Evolutionary conservation across 2,888 invertebrate species (phyloP).

Genomic region (Muschampia plurimacula): DNA sequence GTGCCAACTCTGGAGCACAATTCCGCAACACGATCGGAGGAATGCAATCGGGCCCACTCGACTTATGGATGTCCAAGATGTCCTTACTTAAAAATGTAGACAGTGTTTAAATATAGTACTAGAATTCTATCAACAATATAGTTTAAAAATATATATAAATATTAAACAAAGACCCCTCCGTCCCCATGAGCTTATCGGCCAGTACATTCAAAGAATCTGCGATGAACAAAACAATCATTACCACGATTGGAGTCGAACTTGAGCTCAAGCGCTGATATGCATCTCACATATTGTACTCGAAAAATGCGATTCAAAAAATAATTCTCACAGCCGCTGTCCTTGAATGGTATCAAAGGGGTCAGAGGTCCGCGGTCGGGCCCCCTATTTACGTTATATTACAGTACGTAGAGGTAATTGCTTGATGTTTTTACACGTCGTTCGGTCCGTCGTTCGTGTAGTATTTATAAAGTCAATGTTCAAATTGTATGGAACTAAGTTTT

Average conservation of each 20-base stretch:
- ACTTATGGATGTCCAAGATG: no score
- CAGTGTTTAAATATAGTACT: no score
- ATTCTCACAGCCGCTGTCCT: slow-evolving; percentile 26
- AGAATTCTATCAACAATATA: no score
- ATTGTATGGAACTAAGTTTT: no score
- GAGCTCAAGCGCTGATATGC: slow-evolving; percentile 12
- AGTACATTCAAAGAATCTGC: slow-evolving; percentile 14
- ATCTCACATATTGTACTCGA: slow-evolving; percentile 16
- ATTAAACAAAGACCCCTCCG: not conserved
- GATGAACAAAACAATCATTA: slow-evolving; percentile 12
- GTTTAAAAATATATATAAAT: no score
- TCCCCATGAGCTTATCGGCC: not conserved
- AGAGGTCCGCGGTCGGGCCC: slow-evolving; percentile 8
- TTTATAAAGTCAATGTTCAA: no score
- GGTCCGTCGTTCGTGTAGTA: no score
- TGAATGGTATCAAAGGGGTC: slow-evolving; percentile 22
- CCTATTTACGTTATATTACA: not conserved
- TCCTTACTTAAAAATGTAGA: no score
- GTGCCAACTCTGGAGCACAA: no score
- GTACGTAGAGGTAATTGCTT: not conserved
- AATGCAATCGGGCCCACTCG: no score
- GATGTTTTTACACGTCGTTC: not conserved
- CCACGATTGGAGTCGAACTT: slow-evolving; percentile 16
- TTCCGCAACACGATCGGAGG: no score
- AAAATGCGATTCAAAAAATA: slow-evolving; percentile 13